Evolutionary conservation across 1,140 invertebrate species (phyloP).

Genomic region (Drosophila melanogaster): DNA sequence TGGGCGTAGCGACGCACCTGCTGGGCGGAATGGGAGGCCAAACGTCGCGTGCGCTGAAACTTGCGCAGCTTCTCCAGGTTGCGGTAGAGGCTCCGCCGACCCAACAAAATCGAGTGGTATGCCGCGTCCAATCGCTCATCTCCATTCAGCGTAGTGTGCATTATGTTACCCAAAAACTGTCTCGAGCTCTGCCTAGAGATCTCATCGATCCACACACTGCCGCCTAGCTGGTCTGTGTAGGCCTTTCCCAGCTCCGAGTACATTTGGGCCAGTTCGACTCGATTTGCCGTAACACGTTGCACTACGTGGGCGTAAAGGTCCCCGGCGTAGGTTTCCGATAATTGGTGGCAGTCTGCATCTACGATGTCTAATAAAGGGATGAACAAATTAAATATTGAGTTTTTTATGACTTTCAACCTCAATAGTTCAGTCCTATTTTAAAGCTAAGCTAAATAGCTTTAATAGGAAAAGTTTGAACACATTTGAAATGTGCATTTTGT

Average conservation of each 20-base stretch:
- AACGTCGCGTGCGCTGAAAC: conserved; percentile 42
- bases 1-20: conserved; percentile 53
- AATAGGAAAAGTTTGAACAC: too few species aligned
- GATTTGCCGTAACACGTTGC: conserved; percentile 56
- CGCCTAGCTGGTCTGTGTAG: conserved; percentile 54
- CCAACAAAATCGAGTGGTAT: conserved; percentile 50
- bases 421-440: too few species aligned
- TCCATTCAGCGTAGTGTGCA: conserved; percentile 69
- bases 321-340: conserved; percentile 56
- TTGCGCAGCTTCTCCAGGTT: conserved; percentile 71
- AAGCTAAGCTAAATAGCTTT: too few species aligned
- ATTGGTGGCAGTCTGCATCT: conserved; percentile 59
- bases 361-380: conserved; percentile 42
- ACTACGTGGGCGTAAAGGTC: conserved; percentile 72
- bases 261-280: conserved; percentile 62
- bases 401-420: neutral
- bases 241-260: conserved; percentile 62
- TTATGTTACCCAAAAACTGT: conserved; percentile 60
- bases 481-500: too few species aligned
- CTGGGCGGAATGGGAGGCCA: conserved; percentile 1
- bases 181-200: conserved; percentile 69
- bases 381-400: neutral
- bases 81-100: conserved; percentile 67
- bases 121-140: conserved; percentile 64
- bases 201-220: conserved; percentile 74